phyloP scores from a whole-genome alignment of 37 sponge, comb jelly and placozoan genomes.

The Oopsacas minuta region DNA sequence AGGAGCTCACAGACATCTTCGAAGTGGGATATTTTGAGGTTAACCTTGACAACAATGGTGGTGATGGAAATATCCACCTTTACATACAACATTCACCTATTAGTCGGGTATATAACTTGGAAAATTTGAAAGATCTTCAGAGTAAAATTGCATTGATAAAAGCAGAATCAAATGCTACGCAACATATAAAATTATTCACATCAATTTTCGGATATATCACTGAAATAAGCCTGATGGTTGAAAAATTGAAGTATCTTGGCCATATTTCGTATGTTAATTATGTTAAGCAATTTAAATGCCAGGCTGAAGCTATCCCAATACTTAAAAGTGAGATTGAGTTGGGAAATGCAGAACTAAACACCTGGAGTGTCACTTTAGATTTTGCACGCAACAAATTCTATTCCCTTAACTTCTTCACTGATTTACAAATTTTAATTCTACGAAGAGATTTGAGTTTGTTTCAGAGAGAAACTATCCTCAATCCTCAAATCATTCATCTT shows the following conservation, averaged over 20 bases:
- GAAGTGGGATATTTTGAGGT: not conserved
- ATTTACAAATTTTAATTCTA: not conserved
- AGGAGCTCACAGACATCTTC: not conserved
- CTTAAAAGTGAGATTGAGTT: not conserved
- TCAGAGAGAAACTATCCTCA: not conserved
- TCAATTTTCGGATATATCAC: not conserved
- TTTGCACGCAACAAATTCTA: not conserved
- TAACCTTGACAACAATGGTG: not conserved
- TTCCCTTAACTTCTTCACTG: not conserved
- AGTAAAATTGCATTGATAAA: constrained; percentile 11
- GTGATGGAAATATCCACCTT: not conserved
- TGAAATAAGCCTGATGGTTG: not conserved
- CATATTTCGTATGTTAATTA: not conserved
- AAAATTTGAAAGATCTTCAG: not conserved
- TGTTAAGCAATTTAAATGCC: not conserved
- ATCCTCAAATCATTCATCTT: not conserved
- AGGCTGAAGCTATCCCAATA: not conserved
- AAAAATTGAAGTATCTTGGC: not conserved
- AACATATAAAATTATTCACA: not conserved
- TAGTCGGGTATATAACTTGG: not conserved
- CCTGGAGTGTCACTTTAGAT: not conserved
- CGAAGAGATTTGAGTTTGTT: not conserved
- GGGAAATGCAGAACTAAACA: not conserved
- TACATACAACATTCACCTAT: not conserved
- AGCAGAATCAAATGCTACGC: not conserved